Conservation (phyloP, 2,113 vertebrate genomes). For the Corvus hawaiiensis region DNA sequence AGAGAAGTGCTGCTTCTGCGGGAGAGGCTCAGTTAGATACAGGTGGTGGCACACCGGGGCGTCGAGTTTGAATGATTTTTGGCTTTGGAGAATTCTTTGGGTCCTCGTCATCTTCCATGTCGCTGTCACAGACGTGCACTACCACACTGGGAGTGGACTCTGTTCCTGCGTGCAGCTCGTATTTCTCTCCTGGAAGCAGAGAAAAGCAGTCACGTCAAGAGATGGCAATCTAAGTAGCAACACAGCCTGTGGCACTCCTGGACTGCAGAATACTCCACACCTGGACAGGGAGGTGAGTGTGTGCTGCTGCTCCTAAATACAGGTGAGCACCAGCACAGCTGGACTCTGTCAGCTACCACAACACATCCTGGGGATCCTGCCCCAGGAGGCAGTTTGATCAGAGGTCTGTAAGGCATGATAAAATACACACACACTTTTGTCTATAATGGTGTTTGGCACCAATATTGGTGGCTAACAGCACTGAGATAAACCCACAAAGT, state of each 20-base stretch:
- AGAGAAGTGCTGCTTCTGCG: constrained; percentile 28
- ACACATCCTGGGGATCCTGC: neutral
- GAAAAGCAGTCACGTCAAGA: neutral
- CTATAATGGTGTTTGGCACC: neutral
- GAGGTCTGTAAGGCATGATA: neutral
- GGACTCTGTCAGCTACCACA: neutral
- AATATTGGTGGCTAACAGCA: neutral
- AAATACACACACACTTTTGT: neutral
- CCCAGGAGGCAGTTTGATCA: fast-evolving
- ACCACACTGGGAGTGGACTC: constrained; percentile 88
- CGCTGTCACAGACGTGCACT: constrained; percentile 85
- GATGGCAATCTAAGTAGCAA: neutral
- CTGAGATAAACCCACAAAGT: neutral
- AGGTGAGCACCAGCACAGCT: neutral
- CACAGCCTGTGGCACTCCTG: neutral
- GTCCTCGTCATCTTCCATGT: constrained; percentile 81
- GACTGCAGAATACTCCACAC: neutral
- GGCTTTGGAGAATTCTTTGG: constrained; percentile 84
- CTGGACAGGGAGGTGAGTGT: neutral
- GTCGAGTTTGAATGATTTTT: constrained; percentile 87
- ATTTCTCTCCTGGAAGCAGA: constrained; percentile 80
- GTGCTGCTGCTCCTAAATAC: neutral
- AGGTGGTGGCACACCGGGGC: constrained; percentile 77
- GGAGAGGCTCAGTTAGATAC: constrained; percentile 78
- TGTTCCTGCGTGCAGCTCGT: constrained; percentile 84